Evolutionary conservation across 2,113 vertebrate species (phyloP), one percentile per base, ranked within the genome.

Genomic region (Vimba vimba): DNA sequence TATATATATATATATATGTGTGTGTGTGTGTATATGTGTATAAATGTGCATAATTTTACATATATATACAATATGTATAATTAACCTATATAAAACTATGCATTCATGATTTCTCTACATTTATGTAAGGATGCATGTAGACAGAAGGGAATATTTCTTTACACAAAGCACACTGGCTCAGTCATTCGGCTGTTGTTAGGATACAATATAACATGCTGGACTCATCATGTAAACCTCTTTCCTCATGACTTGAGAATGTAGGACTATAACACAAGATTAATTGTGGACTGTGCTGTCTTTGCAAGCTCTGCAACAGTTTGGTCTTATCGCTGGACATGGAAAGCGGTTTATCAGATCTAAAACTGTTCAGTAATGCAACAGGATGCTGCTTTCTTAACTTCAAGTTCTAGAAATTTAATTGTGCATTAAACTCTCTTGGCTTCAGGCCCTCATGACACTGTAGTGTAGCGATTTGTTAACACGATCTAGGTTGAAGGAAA

Each of bases 151-250:
- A 43, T 60, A 33, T 43, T 23, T 59, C 33, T 36, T 60, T 17
- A 43, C 57, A 60, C 52, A 60, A 59, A 60, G 21, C 30, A 60
- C 77, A 79, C 30, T 78, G 33, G 11, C 30, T 39, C 11, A 62
- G 78, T 60, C 52, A 50, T 50, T 50, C 73, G 27, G 55, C 78
- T 47, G 33, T 62, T 25, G 12, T 80, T 59, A 47, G 57, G 78
- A 80, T 43, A 80, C 78, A 80, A 80, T 80, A 64, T 59, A 80
- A 80, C 59, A 64, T 64, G 15, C 78, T 80, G 78, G 59, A 80
- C 30, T 79, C 77, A 79, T 79, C 78, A 64, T 39, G 5, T 39
- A 39, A 43, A 43, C 43, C 43, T 47, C 60, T 30, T 30, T 60
- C 60, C 60, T 81, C 79, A 50, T 81, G 79, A 27, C 79, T 66